Base-by-base conservation (phyloP, 1,140 invertebrate species). In the Cydia amplana region DNA sequence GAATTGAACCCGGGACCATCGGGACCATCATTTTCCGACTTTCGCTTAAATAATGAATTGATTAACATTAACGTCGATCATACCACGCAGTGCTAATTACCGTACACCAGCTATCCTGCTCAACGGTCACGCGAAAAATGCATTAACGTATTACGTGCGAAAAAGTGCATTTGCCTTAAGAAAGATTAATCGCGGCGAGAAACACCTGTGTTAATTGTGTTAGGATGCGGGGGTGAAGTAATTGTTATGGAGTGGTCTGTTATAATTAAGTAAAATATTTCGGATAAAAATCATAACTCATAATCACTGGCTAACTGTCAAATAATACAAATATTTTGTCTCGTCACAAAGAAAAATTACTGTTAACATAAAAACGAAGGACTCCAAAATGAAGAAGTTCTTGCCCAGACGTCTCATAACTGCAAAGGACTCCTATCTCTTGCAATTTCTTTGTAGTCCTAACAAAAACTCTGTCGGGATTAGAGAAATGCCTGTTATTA, bases 401-500 rank as follows among this genome's bases (percentile, higher is more conserved):
- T 28, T 28, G 32, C 14, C 32, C 25, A 65, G 32, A 70, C 28
- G 65, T 36, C 65, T 43, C 65, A 18, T 67, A 16, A 70, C 65
- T 40, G 65, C 65, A 70, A 70, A 70, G 16, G 18, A 40, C 65
- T 70, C 36, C 65, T 70, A 70, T 70, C 65, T 70, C 65, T 70
- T 36, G 18, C 65, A 67, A 75, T 75, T 67, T 64, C 74, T 75
- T 67, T 75, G 74, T 75, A 49, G 46, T 75, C 74, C 40, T 18
- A 16, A 67, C 32, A 75, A 67, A 70, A 65, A 75, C 63, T 65
- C 60, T 65, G 74, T 65, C 51, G 18, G 74, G 60, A 75, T 75
- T 46, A 75, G 18, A 49, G 63, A 75, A 75, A 1, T 10, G 65
- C 65, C 32, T 70, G 65, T 70, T 75, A 63, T 75, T 75, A 49